Base-by-base conservation (phyloP, 35 echinoderm and acorn worm genomes). In the Ophioderma brevispina region DNA sequence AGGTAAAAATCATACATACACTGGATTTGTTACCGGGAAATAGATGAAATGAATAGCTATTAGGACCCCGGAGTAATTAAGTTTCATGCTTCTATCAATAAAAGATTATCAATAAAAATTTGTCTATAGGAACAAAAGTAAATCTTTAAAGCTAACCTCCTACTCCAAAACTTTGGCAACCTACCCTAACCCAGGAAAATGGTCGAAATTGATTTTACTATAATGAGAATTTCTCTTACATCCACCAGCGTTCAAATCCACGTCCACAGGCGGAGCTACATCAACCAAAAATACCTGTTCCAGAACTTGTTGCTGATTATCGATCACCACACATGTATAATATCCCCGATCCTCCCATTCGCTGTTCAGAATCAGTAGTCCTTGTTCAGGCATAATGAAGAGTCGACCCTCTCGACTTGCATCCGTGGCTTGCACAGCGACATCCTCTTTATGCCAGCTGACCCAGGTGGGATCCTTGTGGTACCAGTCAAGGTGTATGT, bases 321-420 rank as follows among this genome's bases (percentile, higher is more conserved):
- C 43, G 31, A 46, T 70, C 37, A 35, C 46, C 17, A 84, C 15
- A 36, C 91, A 87, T 23, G 11, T 37, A 43, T 56, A 92, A 19
- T 80, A 17, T n/a, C 91, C 91, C 11, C 83, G 35, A 63, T 92
- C 91, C 34, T 13, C 21, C 18, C 37, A 80, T 40, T 87, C 76
- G 25, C 77, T 36, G 40, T 92, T 92, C 10, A 92, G 78, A 33
- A 92, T 64, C 23, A 92, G 35, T 38, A 92, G 34, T 13, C 91
- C 91, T 40, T 82, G 13, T 31, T 39, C 84, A 23, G 77, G 50
- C 19, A 92, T 40, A 23, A 87, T 64, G 64, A 75, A 92, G 0
- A 92, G 33, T 49, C 91, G 83, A 78, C 52, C 55, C 55, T 87
- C 78, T 2, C 50, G 40, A 28, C 18, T 28, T 32, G 82, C 55